Conservation (phyloP, 2,113 vertebrate species). For the Myanophis thanlyinensis region DNA sequence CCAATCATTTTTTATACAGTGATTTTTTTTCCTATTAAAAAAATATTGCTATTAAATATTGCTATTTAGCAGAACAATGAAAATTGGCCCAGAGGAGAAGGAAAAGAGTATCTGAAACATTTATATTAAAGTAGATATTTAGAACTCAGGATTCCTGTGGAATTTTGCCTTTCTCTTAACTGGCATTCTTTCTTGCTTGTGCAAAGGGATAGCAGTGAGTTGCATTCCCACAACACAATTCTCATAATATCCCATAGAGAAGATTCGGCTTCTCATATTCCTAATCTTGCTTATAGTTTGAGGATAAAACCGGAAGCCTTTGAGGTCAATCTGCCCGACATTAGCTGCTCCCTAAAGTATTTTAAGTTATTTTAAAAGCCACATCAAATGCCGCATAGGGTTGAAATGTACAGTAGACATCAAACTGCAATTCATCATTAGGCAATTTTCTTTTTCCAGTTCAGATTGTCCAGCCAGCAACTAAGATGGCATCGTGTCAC, state of each 20-base stretch:
- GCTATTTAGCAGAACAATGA: background rate
- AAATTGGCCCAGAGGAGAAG: background rate
- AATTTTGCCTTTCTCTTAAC: background rate
- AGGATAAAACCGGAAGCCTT: background rate
- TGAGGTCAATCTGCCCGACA: background rate
- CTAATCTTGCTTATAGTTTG: background rate
- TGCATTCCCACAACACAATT: background rate
- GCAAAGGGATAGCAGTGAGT: background rate
- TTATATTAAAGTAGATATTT: background rate
- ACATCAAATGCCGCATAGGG: background rate
- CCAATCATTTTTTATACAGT: background rate
- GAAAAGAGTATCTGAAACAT: background rate
- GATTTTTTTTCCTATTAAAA: background rate
- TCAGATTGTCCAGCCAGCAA: background rate
- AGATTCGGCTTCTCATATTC: background rate
- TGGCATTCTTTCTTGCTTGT: background rate
- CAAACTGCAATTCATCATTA: too few species aligned
- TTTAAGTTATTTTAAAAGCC: background rate
- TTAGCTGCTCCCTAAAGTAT: background rate
- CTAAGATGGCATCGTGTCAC: background rate
- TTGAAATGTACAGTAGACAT: background rate
- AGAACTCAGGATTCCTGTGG: background rate
- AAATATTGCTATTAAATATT: too few species aligned
- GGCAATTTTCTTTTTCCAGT: background rate
- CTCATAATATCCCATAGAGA: background rate